A percentile compares a stretch with the other conserved stretches of the same genome.
Evolutionary conservation across 2,113 vertebrate species (phyloP).

Genomic region (Semnornis frantzii): DNA sequence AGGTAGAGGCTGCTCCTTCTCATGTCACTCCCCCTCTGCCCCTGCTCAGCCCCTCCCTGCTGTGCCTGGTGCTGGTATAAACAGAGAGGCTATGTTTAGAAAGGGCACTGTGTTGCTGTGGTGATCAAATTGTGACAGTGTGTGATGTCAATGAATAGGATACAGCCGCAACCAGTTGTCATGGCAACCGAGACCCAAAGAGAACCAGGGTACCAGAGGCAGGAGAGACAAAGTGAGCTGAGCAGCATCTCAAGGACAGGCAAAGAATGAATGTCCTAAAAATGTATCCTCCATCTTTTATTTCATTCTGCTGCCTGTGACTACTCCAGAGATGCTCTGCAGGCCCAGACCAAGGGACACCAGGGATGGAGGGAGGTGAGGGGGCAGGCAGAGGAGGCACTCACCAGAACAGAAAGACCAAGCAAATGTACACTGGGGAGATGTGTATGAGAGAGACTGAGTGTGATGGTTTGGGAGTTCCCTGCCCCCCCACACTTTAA

Average conservation of each 20-base stretch:
- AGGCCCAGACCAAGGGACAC: neutral
- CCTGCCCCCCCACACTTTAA: no score
- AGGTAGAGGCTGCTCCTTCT: slow-evolving; percentile 5
- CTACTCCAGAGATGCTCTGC: neutral
- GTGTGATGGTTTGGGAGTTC: no score
- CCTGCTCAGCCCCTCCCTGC: neutral
- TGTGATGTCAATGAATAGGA: slow-evolving; percentile 63
- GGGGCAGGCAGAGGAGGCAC: neutral
- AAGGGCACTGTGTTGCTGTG: slow-evolving; percentile 57
- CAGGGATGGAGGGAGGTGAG: neutral
- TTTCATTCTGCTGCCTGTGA: neutral
- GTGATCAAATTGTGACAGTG: slow-evolving; percentile 56
- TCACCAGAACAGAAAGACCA: neutral
- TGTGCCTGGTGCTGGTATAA: slow-evolving; percentile 19
- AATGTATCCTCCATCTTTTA: neutral
- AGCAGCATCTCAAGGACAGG: slow-evolving; percentile 57
- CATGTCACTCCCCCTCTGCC: neutral
- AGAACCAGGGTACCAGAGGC: slow-evolving; percentile 61
- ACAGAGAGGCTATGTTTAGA: slow-evolving; percentile 64
- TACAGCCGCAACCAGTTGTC: slow-evolving; percentile 50
- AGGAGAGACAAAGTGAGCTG: slow-evolving; percentile 43
- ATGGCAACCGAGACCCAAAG: slow-evolving; percentile 66
- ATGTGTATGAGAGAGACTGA: neutral
- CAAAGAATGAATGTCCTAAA: neutral
- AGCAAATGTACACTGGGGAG: neutral